Evolutionary conservation across 2,113 vertebrate genomes (phyloP), one percentile per base, ranked within the genome.

Genomic region (Siniperca knerii): DNA sequence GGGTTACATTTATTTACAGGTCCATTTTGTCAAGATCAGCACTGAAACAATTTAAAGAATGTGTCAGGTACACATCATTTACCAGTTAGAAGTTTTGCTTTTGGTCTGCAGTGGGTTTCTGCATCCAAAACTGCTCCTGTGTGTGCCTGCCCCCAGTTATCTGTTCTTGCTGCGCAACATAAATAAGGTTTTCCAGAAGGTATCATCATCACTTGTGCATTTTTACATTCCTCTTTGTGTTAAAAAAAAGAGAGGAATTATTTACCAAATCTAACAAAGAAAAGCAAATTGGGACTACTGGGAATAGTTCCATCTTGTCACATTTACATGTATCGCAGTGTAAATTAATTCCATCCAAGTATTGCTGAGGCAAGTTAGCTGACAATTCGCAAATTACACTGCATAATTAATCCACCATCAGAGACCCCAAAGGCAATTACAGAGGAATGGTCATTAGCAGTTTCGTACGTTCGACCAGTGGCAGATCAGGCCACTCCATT

Each of bases 341-440:
- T 72, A 87, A 86, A 92, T 86, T 52, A 86, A 91, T 83, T 79
- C 72, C 54, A 76, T 84, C 50, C 50, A 33, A 81, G 75, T 69
- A 55, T 81, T 79, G 89, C 79, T 81, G 84, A 84, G 69, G 87
- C 65, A 85, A 90, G 67, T 83, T 84, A 82, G 60, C 60, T 83
- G 86, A 92, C 92, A 81, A 92, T 92, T 88, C 8, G 37, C 75
- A 89, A 93, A 92, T 93, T 81, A 87, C 80, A 66, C 87, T 81
- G 67, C 78, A 81, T 90, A 87, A 92, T 94, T 88, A 86, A 86
- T 90, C 85, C 82, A 79, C 75, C 86, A 84, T 77, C 85, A 79
- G 88, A 88, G 87, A 82, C 71, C 83, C 86, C 33, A 10, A 78
- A 90, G 83, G 86, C 89, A 92, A 93, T 93, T 91, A 92, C 60